Conservation (phyloP, 2,888 invertebrate species). For the Belgica antarctica region DNA sequence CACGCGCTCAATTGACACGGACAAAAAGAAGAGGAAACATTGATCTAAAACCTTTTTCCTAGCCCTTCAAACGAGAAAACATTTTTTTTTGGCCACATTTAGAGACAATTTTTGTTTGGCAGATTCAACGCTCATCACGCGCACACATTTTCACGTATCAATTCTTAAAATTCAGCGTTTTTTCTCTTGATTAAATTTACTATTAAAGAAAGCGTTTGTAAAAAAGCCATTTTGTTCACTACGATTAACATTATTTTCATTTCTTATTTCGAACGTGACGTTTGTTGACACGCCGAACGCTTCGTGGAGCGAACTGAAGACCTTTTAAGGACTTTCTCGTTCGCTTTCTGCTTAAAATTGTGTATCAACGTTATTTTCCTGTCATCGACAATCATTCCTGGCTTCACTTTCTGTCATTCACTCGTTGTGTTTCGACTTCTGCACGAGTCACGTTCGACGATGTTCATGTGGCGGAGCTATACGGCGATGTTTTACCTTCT, state of each 20-base stretch:
- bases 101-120: constrained; percentile 24
- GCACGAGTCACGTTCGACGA: constrained; percentile 33
- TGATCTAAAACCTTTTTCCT: neutral
- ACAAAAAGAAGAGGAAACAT: neutral
- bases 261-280: constrained; percentile 11
- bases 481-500: constrained; percentile 22
- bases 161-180: constrained; percentile 13
- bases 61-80: neutral
- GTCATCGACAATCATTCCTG: neutral
- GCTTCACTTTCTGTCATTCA: constrained; percentile 3
- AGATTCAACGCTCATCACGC: neutral
- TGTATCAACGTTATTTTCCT: neutral
- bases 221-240: constrained; percentile 14
- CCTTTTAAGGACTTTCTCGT: neutral
- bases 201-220: constrained; percentile 18
- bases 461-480: constrained; percentile 27
- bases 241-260: constrained; percentile 10
- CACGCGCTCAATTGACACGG: neutral
- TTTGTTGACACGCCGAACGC: neutral
- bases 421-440: neutral
- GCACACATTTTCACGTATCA: neutral
- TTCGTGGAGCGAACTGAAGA: neutral
- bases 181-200: neutral
- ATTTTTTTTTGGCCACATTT: constrained; percentile 13
- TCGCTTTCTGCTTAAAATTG: neutral